These are phyloP conservation scores for Rhadinocentrus ornatus DNA, from an alignment of 2,797 vertebrate species.

Conservation along the genomic window DNA sequence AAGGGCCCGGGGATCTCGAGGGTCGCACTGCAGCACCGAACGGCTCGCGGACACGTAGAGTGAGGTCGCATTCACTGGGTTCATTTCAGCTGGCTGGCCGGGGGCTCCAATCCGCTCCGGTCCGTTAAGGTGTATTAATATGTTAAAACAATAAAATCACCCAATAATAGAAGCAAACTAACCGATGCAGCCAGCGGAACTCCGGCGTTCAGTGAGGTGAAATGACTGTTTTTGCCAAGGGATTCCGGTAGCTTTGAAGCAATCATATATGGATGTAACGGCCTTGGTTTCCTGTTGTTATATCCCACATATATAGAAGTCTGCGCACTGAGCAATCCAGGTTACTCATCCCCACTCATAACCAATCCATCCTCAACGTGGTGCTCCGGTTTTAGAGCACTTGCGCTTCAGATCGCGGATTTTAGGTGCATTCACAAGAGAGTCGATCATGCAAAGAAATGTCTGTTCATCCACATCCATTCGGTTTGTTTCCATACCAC, in stretches of 20 bases:
- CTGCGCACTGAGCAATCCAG: conserved; percentile 32
- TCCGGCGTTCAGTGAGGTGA: conserved; percentile 29
- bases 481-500: conserved; percentile 34
- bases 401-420: not conserved
- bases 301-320: conserved; percentile 50
- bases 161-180: conserved; percentile 27
- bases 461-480: conserved; percentile 43
- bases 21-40: conserved; percentile 98
- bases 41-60: conserved; percentile 98
- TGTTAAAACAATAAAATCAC: conserved; percentile 47
- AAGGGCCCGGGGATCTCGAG: conserved; percentile 93
- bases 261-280: conserved; percentile 61
- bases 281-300: conserved; percentile 40
- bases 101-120: conserved; percentile 70
- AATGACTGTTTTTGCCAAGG: conserved; percentile 51
- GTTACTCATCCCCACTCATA: conserved; percentile 58
- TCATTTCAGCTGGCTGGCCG: conserved; percentile 92
- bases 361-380: conserved; percentile 54
- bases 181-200: conserved; percentile 32
- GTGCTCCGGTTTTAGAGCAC: conserved; percentile 10
- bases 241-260: conserved; percentile 66
- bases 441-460: conserved; percentile 32
- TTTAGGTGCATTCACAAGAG: not conserved
- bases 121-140: conserved; percentile 45
- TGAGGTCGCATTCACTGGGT: conserved; percentile 98